A percentile compares a stretch with the other conserved stretches of the same genome.
Conservation (phyloP, 1,140 invertebrate genomes). For the Drosophila kepulauana region DNA sequence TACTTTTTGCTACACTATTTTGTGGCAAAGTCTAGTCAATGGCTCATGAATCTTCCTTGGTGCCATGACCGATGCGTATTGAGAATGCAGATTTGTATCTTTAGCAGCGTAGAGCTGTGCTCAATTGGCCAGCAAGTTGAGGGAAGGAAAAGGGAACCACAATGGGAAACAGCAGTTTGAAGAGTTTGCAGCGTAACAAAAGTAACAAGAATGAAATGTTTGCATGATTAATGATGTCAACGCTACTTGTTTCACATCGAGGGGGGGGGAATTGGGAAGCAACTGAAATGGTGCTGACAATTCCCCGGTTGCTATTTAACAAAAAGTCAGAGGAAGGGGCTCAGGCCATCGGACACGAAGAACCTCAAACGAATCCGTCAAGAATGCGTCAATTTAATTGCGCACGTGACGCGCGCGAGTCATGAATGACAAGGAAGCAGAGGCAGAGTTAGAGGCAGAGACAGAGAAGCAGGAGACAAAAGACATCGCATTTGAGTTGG, state of each 20-base stretch:
- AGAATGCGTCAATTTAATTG: constrained; percentile 80
- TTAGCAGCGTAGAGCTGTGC: neutral
- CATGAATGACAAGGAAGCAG: constrained; percentile 42
- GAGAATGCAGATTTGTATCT: neutral
- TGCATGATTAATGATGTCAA: constrained; percentile 62
- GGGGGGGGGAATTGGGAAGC: neutral
- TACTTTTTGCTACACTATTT: too few relatives aligned
- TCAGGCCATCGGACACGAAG: neutral
- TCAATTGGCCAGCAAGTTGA: neutral
- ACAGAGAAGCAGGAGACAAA: neutral
- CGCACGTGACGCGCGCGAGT: constrained; percentile 69
- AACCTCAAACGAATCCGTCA: constrained; percentile 62
- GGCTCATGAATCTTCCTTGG: neutral
- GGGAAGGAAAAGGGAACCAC: constrained; percentile 4
- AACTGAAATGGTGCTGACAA: constrained; percentile 20
- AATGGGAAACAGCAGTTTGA: constrained; percentile 24
- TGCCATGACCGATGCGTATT: neutral
- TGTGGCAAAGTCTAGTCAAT: too few relatives aligned
- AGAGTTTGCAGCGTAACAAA: constrained; percentile 8
- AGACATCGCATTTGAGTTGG: neutral
- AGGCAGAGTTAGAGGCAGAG: neutral
- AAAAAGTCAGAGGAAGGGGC: constrained; percentile 28
- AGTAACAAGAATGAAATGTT: constrained; percentile 35
- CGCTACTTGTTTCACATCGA: constrained; percentile 1
- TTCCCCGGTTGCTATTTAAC: constrained; percentile 66